Conservation (phyloP, 2,113 vertebrate species). For the Odontophorus gujanensis region DNA sequence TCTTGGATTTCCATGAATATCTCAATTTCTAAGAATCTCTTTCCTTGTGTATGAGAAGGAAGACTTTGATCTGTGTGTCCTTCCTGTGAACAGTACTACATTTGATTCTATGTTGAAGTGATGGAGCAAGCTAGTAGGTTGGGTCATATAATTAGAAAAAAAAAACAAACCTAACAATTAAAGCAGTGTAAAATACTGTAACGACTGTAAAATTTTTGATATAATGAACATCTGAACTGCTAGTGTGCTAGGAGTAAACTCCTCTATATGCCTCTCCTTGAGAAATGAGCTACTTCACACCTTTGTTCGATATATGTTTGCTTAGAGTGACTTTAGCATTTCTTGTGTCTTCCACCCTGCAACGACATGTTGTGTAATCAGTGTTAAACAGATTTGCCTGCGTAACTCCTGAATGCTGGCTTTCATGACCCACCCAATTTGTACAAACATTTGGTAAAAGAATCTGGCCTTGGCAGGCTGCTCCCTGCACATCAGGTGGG, state of each 20-base stretch:
- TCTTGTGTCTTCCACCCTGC: background rate
- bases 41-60: background rate
- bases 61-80: background rate
- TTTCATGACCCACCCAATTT: background rate
- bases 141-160: background rate
- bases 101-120: background rate
- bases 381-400: background rate
- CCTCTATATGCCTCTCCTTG: background rate
- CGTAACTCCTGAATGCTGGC: background rate
- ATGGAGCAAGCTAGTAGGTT: background rate
- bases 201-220: background rate
- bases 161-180: background rate
- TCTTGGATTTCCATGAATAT: background rate
- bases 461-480: background rate
- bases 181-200: background rate
- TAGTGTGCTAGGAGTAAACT: background rate
- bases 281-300: background rate
- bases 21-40: background rate
- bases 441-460: background rate
- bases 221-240: background rate
- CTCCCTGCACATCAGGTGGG: background rate
- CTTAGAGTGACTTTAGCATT: background rate
- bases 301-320: background rate
- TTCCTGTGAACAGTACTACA: background rate
- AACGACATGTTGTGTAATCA: background rate